phyloP scores from a whole-genome alignment of 2,113 vertebrate species.

The Melanocharis versteri region DNA sequence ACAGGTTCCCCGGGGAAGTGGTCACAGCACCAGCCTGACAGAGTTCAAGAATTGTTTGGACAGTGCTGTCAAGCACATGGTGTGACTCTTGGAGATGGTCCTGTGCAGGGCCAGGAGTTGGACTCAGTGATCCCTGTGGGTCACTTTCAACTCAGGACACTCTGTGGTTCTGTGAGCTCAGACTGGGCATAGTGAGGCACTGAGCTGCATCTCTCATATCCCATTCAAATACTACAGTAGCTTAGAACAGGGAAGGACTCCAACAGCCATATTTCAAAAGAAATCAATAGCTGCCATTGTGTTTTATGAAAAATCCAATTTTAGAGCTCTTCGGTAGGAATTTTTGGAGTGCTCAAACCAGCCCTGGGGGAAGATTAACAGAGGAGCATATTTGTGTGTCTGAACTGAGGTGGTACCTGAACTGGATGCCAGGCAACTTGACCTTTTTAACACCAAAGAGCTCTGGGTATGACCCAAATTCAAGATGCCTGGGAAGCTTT shows the following conservation, averaged over 20 bases:
- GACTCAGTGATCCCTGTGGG: background rate
- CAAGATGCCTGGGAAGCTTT: background rate
- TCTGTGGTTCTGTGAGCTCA: background rate
- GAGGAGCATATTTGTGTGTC: background rate
- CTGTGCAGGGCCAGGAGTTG: background rate
- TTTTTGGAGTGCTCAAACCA: background rate
- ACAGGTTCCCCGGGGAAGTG: background rate
- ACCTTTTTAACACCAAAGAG: background rate
- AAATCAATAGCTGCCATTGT: background rate
- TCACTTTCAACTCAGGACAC: background rate
- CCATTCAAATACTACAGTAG: background rate
- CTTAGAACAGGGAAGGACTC: background rate
- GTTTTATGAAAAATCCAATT: conserved; percentile 14
- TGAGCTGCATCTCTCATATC: background rate
- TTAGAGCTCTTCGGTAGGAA: background rate
- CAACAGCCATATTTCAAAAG: background rate
- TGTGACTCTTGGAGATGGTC: background rate
- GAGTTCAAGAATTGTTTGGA: background rate
- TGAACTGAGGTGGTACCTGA: background rate
- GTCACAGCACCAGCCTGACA: background rate
- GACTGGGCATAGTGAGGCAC: background rate
- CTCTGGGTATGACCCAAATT: background rate
- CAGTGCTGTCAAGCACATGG: fast-evolving
- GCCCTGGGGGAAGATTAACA: background rate
- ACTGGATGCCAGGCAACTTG: background rate